Percentiles rank a stretch among this genome's conserved stretches.
Conservation (phyloP, 2,113 vertebrate genomes). For the Elephantulus edwardii region DNA sequence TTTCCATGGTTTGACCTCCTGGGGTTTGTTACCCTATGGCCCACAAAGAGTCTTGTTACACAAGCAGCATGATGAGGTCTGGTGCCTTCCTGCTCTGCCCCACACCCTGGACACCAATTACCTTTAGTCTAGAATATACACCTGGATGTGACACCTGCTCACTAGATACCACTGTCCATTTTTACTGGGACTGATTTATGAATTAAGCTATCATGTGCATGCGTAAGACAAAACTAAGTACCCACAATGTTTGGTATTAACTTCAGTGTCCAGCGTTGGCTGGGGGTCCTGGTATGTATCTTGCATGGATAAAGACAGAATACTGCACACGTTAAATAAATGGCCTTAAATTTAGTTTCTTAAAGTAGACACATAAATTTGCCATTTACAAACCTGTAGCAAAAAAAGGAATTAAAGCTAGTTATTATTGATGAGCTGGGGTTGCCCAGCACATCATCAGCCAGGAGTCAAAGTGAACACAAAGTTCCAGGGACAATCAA, state of each 20-base stretch:
- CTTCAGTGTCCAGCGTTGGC: background rate
- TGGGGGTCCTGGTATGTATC: background rate
- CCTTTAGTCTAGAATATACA: no score
- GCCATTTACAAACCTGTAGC: slow-evolving; percentile 19
- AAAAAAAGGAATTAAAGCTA: slow-evolving; percentile 30
- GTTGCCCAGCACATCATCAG: background rate
- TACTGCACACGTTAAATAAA: background rate
- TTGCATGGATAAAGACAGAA: background rate
- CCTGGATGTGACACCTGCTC: background rate
- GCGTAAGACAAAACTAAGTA: background rate
- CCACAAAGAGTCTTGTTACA: background rate
- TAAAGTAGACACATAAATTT: background rate
- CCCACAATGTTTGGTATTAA: background rate
- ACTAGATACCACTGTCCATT: background rate
- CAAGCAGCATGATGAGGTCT: no score
- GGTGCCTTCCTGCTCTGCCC: no score
- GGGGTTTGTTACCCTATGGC: background rate
- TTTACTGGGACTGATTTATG: background rate
- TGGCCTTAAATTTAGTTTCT: background rate
- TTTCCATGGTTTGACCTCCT: no score
- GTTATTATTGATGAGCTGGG: background rate
- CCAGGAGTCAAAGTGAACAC: slow-evolving; percentile 71
- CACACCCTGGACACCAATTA: no score
- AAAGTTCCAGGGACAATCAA: slow-evolving; percentile 71
- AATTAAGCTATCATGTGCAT: background rate